A percentile compares a stretch with the other conserved stretches of the same genome.
Conservation (phyloP, 2,888 invertebrate genomes). For the Drosophila pseudotalamancana region DNA sequence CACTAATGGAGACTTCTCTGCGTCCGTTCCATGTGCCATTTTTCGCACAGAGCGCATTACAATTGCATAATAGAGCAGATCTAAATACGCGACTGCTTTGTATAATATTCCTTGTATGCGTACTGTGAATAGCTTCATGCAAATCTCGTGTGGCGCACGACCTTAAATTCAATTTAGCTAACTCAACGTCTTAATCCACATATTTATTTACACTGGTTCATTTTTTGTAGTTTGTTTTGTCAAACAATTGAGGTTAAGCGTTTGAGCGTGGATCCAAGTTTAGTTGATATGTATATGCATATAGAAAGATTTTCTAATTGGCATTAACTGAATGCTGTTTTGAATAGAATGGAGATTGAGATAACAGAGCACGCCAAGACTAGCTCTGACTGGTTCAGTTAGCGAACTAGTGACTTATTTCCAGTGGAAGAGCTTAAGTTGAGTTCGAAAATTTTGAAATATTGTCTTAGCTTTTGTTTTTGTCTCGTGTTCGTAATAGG, state of each 20-base stretch:
- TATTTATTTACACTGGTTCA: slow-evolving; percentile 63
- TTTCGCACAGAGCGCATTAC: slow-evolving; percentile 63
- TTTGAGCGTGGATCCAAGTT: slow-evolving; percentile 11
- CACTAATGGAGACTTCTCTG: slow-evolving; percentile 64
- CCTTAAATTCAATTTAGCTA: slow-evolving; percentile 79
- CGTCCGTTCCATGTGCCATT: slow-evolving; percentile 53
- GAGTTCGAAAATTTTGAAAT: too few relatives aligned
- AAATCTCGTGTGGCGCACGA: slow-evolving; percentile 70
- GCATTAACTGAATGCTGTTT: background rate
- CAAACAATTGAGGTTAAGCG: slow-evolving; percentile 69
- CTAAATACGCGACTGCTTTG: background rate
- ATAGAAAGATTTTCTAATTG: slow-evolving; percentile 41
- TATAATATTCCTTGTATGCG: too few relatives aligned
- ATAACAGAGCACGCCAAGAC: too few relatives aligned
- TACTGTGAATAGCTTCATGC: slow-evolving; percentile 38
- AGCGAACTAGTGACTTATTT: too few relatives aligned
- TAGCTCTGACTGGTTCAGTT: too few relatives aligned
- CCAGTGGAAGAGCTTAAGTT: too few relatives aligned
- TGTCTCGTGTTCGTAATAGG: too few relatives aligned
- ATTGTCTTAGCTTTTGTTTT: too few relatives aligned
- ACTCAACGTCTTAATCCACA: slow-evolving; percentile 50
- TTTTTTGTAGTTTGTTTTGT: slow-evolving; percentile 52
- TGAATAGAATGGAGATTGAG: slow-evolving; percentile 17
- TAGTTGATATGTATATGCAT: slow-evolving; percentile 7
- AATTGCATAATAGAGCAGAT: slow-evolving; percentile 56